A percentile compares a stretch with the other conserved stretches of the same genome.
Conservation (phyloP, 2,888 invertebrate species). For the Sabatieria punctata region DNA sequence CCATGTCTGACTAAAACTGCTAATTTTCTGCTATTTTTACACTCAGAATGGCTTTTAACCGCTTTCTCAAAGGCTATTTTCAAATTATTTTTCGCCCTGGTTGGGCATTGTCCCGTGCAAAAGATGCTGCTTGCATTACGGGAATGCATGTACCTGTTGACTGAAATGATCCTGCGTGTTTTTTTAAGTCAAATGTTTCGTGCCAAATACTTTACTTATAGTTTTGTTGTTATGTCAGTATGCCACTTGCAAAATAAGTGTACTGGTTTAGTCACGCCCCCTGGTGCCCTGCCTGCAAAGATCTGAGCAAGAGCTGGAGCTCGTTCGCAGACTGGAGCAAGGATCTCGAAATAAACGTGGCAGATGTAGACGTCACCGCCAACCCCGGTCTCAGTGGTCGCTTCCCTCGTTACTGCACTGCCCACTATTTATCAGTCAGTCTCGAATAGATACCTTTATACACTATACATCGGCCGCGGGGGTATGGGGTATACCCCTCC, state of each 20-base stretch:
- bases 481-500: too few relatives aligned
- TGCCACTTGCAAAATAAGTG: neutral
- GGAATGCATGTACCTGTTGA: neutral
- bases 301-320: conserved; percentile 68
- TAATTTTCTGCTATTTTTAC: too few relatives aligned
- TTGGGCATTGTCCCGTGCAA: too few relatives aligned
- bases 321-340: conserved; percentile 56
- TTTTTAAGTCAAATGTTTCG: too few relatives aligned
- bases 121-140: neutral
- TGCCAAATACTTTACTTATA: too few relatives aligned
- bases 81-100: too few relatives aligned
- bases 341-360: conserved; percentile 60
- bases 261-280: conserved; percentile 64
- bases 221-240: neutral
- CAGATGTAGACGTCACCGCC: conserved; percentile 78
- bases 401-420: conserved; percentile 86
- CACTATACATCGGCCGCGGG: too few relatives aligned
- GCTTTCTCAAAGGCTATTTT: too few relatives aligned
- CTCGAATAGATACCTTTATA: too few relatives aligned
- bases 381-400: conserved; percentile 87
- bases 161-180: too few relatives aligned
- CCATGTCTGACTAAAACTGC: too few relatives aligned
- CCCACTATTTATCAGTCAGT: conserved; percentile 96
- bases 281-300: conserved; percentile 96
- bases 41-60: too few relatives aligned